phyloP scores from a whole-genome alignment of 2,797 vertebrate genomes.

The Parauchenoglanis punctatus region DNA sequence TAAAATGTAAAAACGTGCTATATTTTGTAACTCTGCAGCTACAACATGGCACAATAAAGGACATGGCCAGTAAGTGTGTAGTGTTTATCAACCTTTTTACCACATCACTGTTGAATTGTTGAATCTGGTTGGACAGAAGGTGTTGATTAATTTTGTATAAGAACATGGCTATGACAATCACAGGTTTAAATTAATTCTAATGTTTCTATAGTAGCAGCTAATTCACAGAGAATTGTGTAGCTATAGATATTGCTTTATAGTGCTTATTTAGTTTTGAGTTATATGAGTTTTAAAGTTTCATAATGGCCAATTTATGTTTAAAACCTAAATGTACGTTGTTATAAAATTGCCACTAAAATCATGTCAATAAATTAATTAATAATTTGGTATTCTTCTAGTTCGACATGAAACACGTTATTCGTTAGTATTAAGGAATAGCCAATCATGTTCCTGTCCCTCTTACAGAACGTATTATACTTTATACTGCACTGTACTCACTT shows the following conservation, averaged over 20 bases:
- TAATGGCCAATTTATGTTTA: no score
- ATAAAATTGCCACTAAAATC: no score
- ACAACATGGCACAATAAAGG: not conserved
- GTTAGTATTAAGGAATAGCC: not conserved
- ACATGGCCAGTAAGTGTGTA: no score
- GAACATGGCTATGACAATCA: not conserved
- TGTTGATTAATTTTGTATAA: no score
- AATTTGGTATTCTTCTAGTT: not conserved
- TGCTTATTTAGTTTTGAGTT: no score
- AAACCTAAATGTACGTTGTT: no score
- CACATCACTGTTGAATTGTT: no score
- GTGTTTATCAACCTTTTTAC: no score
- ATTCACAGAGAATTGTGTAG: not conserved
- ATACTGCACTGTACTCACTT: not conserved
- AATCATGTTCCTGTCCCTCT: not conserved
- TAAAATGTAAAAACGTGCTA: not conserved
- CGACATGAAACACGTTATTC: not conserved
- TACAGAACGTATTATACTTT: not conserved
- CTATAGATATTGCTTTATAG: no score
- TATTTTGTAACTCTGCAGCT: not conserved
- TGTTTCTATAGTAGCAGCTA: not conserved
- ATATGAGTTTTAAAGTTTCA: no score
- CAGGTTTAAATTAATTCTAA: not conserved
- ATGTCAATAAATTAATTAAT: not conserved
- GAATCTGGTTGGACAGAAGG: no score